Percentiles rank a stretch among this genome's conserved stretches.
Evolutionary conservation across 2,113 vertebrate genomes (phyloP).

Genomic region (Podilymbus podiceps): DNA sequence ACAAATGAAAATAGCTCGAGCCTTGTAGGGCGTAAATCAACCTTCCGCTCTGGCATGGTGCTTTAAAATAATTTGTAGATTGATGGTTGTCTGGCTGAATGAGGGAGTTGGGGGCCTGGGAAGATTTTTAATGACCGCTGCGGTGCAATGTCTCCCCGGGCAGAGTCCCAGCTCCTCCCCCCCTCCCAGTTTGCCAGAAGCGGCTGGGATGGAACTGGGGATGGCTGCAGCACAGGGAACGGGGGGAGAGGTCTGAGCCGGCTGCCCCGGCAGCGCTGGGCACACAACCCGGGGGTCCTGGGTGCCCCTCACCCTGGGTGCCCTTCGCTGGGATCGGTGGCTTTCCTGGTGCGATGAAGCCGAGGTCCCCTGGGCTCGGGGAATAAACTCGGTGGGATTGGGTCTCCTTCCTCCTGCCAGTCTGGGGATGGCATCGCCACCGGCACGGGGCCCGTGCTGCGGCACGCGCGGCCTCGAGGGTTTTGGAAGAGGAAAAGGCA

Average conservation of each 20-base stretch:
- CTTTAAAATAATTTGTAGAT: conserved; percentile 51
- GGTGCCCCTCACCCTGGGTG: not conserved
- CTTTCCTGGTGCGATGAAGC: not conserved
- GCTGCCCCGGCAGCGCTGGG: rapidly evolving
- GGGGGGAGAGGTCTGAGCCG: rapidly evolving
- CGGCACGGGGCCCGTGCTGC: rapidly evolving
- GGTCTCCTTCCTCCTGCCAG: not conserved
- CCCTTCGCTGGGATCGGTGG: rapidly evolving
- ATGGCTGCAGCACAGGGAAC: rapidly evolving
- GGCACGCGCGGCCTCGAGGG: rapidly evolving
- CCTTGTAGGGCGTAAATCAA: conserved; percentile 28
- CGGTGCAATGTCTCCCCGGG: not conserved
- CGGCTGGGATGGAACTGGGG: not conserved
- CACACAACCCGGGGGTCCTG: rapidly evolving
- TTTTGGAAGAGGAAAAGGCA: not conserved
- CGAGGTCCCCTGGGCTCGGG: not conserved
- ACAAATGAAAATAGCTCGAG: conserved; percentile 56
- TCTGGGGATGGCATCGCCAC: rapidly evolving
- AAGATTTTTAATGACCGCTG: conserved; percentile 6
- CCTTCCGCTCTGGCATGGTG: not conserved
- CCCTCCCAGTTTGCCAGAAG: not conserved
- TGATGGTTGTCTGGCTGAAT: not conserved
- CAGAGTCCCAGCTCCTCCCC: not conserved
- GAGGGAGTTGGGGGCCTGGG: conserved; percentile 27
- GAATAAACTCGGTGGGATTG: rapidly evolving